These are phyloP conservation scores for Mnemiopsis leidyi DNA, from an alignment of 37 sponge, comb jelly and placozoan species.

Conservation along the genomic window DNA sequence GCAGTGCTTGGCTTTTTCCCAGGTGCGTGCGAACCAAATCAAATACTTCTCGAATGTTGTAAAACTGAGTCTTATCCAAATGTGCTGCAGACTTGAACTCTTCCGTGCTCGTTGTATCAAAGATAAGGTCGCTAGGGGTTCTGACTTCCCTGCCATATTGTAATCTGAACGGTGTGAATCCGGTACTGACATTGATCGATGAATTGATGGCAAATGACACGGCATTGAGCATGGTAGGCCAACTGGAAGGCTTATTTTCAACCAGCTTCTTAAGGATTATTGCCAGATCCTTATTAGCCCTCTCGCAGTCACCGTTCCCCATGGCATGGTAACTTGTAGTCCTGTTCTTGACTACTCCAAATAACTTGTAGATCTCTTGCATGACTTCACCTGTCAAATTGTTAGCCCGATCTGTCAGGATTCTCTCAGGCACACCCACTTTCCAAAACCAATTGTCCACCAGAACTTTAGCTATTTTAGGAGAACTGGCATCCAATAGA, in stretches of 20 bases:
- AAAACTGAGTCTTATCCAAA: not conserved
- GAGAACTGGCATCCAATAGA: not conserved
- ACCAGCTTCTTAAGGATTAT: not conserved
- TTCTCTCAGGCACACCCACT: not conserved
- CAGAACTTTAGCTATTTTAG: not conserved
- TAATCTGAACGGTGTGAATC: not conserved
- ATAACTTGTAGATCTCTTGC: not conserved
- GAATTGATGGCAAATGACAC: not conserved
- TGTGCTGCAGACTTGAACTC: not conserved
- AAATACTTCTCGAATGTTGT: not conserved
- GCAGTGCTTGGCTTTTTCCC: not conserved
- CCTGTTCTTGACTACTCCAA: not conserved
- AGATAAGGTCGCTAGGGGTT: not conserved
- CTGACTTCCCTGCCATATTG: not conserved
- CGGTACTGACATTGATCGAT: not conserved
- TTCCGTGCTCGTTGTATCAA: not conserved
- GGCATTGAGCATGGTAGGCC: not conserved
- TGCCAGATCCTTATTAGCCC: not conserved
- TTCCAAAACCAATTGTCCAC: conserved; percentile 50
- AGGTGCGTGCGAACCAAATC: not conserved
- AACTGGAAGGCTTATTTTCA: not conserved
- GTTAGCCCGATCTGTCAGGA: not conserved
- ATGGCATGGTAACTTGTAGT: conserved; percentile 13
- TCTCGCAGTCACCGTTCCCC: conserved; percentile 27
- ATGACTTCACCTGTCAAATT: not conserved